Evolutionary conservation across 2,888 invertebrate genomes (phyloP).

Genomic region (Merodon equestris): DNA sequence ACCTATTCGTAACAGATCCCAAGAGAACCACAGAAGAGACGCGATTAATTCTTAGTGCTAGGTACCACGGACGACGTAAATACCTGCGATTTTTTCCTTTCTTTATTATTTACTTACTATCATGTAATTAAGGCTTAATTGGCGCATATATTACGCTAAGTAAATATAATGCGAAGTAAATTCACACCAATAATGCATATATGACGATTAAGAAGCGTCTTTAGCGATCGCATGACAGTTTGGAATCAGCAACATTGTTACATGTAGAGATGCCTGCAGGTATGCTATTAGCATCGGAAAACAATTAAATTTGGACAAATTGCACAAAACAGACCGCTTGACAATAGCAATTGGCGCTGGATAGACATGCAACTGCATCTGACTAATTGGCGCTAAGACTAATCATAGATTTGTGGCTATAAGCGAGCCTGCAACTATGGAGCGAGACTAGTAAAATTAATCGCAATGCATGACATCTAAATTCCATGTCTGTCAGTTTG

Average conservation of each 20-base stretch:
- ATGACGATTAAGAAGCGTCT: neutral
- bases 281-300: neutral
- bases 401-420: no score
- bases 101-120: conserved; percentile 3
- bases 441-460: neutral
- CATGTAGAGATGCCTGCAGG: conserved; percentile 1
- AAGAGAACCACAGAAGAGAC: no score
- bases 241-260: neutral
- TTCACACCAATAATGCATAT: neutral
- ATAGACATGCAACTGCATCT: conserved; percentile 2
- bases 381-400: neutral
- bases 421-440: neutral
- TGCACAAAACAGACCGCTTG: conserved; percentile 18
- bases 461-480: no score
- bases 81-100: neutral
- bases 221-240: neutral
- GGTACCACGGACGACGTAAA: neutral
- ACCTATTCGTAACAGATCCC: no score
- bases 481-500: neutral
- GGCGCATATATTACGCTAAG: conserved; percentile 10
- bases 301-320: conserved; percentile 35
- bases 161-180: neutral
- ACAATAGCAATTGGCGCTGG: conserved; percentile 1
- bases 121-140: conserved; percentile 13
- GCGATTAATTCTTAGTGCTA: no score